phyloP scores from a whole-genome alignment of 2,888 invertebrate species.

The Digitonthophagus gazella region DNA sequence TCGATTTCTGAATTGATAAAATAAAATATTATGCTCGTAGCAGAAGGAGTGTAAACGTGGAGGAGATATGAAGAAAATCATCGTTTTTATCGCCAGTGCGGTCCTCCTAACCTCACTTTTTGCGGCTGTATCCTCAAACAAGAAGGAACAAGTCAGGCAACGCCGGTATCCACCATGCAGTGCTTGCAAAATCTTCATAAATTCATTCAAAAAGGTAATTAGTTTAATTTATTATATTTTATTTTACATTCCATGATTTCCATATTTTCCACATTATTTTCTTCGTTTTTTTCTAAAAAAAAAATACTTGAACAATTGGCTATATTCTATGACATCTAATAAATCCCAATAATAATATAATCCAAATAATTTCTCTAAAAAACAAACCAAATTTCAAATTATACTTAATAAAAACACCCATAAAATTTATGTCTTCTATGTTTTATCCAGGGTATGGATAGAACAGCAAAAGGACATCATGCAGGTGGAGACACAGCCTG shows the following conservation, averaged over 20 bases:
- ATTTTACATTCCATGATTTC: too few relatives aligned
- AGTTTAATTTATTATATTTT: too few relatives aligned
- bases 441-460: slow-evolving; percentile 66
- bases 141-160: slow-evolving; percentile 45
- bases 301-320: too few relatives aligned
- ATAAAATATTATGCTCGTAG: background rate
- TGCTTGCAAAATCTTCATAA: slow-evolving; percentile 70
- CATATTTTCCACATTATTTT: too few relatives aligned
- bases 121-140: background rate
- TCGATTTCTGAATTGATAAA: background rate
- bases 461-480: slow-evolving; percentile 82
- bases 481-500: slow-evolving; percentile 93
- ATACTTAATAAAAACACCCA: background rate
- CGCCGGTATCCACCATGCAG: slow-evolving; percentile 72
- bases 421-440: background rate
- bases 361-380: slow-evolving; percentile 11
- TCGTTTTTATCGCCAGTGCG: background rate
- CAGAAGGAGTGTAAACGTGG: background rate
- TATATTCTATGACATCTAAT: too few relatives aligned
- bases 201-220: slow-evolving; percentile 69
- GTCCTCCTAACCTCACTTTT: slow-evolving; percentile 14
- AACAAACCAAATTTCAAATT: slow-evolving; percentile 9
- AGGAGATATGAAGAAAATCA: background rate
- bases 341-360: too few relatives aligned
- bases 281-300: too few relatives aligned